phyloP scores from a whole-genome alignment of 2,797 vertebrate genomes.

The Sebastes kiyomatsui region DNA sequence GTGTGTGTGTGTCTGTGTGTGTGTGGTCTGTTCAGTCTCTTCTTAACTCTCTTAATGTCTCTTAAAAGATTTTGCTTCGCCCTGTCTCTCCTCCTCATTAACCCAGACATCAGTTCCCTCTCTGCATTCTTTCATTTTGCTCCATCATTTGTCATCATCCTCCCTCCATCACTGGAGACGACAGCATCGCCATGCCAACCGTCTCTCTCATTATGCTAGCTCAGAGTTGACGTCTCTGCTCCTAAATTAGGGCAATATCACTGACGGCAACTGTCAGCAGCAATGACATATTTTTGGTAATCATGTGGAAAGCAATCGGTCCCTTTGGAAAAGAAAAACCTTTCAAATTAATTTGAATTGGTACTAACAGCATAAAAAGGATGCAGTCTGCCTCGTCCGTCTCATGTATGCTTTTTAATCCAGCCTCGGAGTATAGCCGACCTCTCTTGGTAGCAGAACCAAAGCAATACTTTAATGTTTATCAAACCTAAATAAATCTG shows the following conservation, averaged over 20 bases:
- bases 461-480: not conserved
- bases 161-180: slow-evolving; percentile 17
- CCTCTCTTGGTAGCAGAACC: not conserved
- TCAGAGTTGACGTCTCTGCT: slow-evolving; percentile 12
- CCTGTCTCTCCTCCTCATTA: slow-evolving; percentile 32
- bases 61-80: not conserved
- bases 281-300: slow-evolving; percentile 17
- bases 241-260: slow-evolving; percentile 13
- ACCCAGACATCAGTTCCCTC: not conserved
- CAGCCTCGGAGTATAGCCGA: not conserved
- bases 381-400: not conserved
- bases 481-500: not conserved
- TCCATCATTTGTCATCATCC: slow-evolving; percentile 15
- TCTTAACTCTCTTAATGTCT: not conserved
- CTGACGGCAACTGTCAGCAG: slow-evolving; percentile 15
- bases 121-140: slow-evolving; percentile 3
- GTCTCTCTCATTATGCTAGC: slow-evolving; percentile 21
- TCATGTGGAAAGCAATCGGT: not conserved
- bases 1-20: not conserved
- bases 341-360: slow-evolving; percentile 6
- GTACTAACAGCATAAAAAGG: not conserved
- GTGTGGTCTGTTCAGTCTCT: not conserved
- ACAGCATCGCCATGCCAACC: slow-evolving; percentile 15
- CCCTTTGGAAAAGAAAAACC: not conserved
- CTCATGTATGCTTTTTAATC: not conserved